These are phyloP conservation scores for Geococcyx californianus DNA, from an alignment of 2,113 vertebrate genomes.

Conservation along the genomic window DNA sequence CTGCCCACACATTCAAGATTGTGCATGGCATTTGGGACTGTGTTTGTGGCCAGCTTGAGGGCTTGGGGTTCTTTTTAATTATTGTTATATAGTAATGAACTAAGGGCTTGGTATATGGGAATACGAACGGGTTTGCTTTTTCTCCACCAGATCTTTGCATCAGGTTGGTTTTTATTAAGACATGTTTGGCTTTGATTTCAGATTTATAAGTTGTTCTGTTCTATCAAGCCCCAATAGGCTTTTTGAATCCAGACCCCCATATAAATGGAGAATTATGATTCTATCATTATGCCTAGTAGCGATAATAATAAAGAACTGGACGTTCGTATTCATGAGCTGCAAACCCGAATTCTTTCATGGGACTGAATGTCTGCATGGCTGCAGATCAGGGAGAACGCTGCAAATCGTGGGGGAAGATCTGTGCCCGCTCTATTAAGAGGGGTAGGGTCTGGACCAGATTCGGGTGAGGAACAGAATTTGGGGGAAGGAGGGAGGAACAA, in stretches of 20 bases:
- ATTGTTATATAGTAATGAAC: neutral
- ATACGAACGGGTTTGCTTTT: neutral
- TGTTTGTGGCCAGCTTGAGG: neutral
- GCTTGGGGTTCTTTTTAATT: neutral
- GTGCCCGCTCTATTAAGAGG: neutral
- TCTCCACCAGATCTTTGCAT: neutral
- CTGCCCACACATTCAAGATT: neutral
- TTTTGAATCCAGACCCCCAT: neutral
- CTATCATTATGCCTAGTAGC: conserved; percentile 15
- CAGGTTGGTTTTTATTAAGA: neutral
- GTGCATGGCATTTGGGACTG: neutral
- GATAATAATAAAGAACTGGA: neutral
- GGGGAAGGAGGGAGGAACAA: conserved; percentile 42
- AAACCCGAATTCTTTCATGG: neutral
- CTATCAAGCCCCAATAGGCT: neutral
- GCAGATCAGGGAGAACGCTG: neutral
- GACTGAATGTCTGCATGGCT: neutral
- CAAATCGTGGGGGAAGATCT: neutral
- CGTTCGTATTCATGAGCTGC: neutral
- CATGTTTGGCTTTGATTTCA: conserved; percentile 27
- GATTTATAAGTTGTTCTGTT: conserved; percentile 14
- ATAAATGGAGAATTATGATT: conserved; percentile 31
- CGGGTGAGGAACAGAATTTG: neutral
- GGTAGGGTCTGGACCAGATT: neutral
- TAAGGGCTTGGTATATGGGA: neutral